These are phyloP conservation scores for Luehdorfia chinensis DNA, from an alignment of 1,140 invertebrate species.

Conservation along the genomic window DNA sequence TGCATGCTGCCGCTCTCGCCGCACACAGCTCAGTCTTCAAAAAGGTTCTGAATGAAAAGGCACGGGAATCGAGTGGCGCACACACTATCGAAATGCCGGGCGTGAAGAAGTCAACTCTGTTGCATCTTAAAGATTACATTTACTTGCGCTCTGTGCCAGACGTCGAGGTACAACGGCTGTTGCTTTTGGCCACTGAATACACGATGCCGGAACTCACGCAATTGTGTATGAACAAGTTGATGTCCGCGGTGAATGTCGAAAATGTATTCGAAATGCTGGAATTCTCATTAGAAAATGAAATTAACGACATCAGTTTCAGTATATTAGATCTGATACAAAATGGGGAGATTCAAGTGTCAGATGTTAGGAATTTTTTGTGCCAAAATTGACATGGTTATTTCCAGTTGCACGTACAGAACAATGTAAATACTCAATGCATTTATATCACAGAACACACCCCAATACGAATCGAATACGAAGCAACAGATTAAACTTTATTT, in stretches of 20 bases:
- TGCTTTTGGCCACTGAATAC: not conserved
- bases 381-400: no score
- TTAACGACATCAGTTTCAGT: not conserved
- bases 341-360: not conserved
- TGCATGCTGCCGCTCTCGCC: not conserved
- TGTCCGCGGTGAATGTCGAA: not conserved
- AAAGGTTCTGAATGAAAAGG: not conserved
- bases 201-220: not conserved
- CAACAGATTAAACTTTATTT: no score
- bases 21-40: slow-evolving; percentile 3
- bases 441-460: no score
- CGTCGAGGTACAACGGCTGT: no score
- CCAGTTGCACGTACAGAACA: no score
- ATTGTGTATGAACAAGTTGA: not conserved
- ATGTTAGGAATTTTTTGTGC: slow-evolving; percentile 3
- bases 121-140: slow-evolving; percentile 4
- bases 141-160: not conserved
- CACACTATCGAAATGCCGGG: no score
- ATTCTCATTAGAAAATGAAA: not conserved
- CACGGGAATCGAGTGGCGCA: no score
- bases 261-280: not conserved
- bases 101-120: no score
- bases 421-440: no score
- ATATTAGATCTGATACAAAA: slow-evolving; percentile 4
- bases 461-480: no score